These are phyloP conservation scores for Hyla sarda DNA, from an alignment of 2,113 vertebrate genomes.

Conservation along the genomic window DNA sequence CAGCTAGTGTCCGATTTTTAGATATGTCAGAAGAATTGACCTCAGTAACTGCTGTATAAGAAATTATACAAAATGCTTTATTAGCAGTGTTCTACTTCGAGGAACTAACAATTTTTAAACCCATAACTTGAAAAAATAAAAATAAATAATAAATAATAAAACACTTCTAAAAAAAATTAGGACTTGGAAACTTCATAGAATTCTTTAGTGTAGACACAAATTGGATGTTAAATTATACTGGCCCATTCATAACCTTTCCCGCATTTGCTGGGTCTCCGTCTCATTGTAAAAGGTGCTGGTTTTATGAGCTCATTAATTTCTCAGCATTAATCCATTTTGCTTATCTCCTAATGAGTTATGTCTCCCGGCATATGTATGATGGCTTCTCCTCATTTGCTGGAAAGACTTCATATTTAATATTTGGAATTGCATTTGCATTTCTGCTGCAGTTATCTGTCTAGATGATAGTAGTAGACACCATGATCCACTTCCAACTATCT, in stretches of 20 bases:
- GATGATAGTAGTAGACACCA: slow-evolving; percentile 34
- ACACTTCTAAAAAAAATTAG: neutral
- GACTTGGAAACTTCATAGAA: slow-evolving; percentile 55
- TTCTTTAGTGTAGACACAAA: slow-evolving; percentile 54
- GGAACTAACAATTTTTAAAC: neutral
- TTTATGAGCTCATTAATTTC: slow-evolving; percentile 67
- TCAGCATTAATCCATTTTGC: slow-evolving; percentile 61
- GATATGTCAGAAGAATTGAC: neutral
- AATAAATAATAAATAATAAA: too few species aligned
- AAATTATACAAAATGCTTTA: neutral
- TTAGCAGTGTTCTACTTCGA: neutral
- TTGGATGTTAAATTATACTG: slow-evolving; percentile 60
- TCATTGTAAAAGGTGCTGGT: slow-evolving; percentile 61
- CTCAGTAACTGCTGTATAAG: neutral
- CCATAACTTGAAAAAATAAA: neutral
- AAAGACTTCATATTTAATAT: slow-evolving; percentile 3
- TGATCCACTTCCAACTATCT: slow-evolving; percentile 12
- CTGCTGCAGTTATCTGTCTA: slow-evolving; percentile 38
- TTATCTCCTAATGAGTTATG: slow-evolving; percentile 67
- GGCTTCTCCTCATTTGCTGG: slow-evolving; percentile 17
- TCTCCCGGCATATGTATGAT: slow-evolving; percentile 60
- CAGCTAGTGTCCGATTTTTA: too few species aligned
- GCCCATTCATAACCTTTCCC: slow-evolving; percentile 60
- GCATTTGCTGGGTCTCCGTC: neutral
- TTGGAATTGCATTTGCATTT: slow-evolving; percentile 29